Conservation (phyloP, 2,888 invertebrate genomes). For the Agriopis leucophaearia region DNA sequence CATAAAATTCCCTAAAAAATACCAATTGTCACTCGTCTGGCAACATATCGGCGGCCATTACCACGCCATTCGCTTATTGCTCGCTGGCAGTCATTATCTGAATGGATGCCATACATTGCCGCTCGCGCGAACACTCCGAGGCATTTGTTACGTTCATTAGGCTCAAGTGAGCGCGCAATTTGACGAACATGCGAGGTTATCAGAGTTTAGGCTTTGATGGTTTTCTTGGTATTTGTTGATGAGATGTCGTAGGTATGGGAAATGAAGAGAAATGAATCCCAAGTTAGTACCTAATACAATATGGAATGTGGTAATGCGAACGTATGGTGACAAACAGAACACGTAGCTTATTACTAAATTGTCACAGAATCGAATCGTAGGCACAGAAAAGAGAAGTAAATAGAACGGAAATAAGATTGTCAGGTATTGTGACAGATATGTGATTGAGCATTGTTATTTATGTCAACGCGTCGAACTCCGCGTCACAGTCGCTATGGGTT, state of each 20-base stretch:
- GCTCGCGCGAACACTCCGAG: conserved; percentile 56
- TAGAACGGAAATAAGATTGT: no score
- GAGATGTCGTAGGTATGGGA: conserved; percentile 18
- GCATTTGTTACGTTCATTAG: conserved; percentile 71
- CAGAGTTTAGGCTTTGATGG: conserved; percentile 29
- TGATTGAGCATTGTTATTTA: no score
- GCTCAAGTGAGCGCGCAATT: conserved; percentile 63
- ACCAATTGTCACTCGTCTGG: conserved; percentile 41
- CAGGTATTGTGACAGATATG: no score
- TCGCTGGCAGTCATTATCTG: conserved; percentile 63
- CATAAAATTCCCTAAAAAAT: conserved; percentile 36
- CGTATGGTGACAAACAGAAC: no score
- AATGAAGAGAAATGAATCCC: conserved; percentile 6
- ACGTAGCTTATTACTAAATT: no score
- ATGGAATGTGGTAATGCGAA: no score
- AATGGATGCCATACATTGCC: conserved; percentile 71
- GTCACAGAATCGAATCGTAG: no score
- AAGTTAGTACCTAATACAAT: background rate
- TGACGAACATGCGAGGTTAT: conserved; percentile 54
- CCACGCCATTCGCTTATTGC: conserved; percentile 52
- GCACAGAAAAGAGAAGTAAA: no score
- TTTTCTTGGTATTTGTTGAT: conserved; percentile 29
- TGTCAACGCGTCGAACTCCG: no score
- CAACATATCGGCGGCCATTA: conserved; percentile 46
- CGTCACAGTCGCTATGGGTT: no score